These are phyloP conservation scores for Colostygia pectinataria DNA, from an alignment of 2,888 invertebrate genomes.

Conservation along the genomic window DNA sequence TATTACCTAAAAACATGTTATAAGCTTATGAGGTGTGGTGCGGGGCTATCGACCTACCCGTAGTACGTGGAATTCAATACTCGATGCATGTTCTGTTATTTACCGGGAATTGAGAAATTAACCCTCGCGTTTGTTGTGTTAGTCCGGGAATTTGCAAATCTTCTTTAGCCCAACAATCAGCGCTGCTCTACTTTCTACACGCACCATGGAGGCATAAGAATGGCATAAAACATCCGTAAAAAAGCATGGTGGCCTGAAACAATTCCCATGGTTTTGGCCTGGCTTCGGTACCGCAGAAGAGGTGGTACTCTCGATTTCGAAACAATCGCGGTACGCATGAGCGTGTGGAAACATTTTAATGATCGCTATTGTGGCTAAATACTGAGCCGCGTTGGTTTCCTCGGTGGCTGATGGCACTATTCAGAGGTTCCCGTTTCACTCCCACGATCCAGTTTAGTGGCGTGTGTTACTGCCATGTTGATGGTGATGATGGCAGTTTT, in stretches of 20 bases:
- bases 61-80: conserved; percentile 53
- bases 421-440: conserved; percentile 75
- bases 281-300: conserved; percentile 33
- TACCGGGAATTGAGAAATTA: conserved; percentile 47
- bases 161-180: conserved; percentile 15
- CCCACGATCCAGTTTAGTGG: conserved; percentile 77
- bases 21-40: conserved; percentile 17
- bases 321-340: conserved; percentile 69
- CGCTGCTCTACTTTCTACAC: conserved; percentile 12
- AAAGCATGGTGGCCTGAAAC: conserved; percentile 21
- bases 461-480: conserved; percentile 73
- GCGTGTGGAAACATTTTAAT: conserved; percentile 75
- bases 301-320: conserved; percentile 74
- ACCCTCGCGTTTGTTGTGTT: conserved; percentile 38
- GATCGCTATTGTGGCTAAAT: conserved; percentile 70
- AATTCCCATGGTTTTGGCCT: conserved; percentile 43
- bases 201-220: conserved; percentile 6
- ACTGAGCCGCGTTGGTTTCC: conserved; percentile 66
- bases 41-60: conserved; percentile 36
- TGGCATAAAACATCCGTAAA: conserved; percentile 15
- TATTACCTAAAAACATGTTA: conserved; percentile 10
- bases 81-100: conserved; percentile 51
- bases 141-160: conserved; percentile 37
- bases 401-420: conserved; percentile 62
- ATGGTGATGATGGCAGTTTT: conserved; percentile 75